phyloP scores from a whole-genome alignment of 2,888 invertebrate species.

The Cylloceria caligata region DNA sequence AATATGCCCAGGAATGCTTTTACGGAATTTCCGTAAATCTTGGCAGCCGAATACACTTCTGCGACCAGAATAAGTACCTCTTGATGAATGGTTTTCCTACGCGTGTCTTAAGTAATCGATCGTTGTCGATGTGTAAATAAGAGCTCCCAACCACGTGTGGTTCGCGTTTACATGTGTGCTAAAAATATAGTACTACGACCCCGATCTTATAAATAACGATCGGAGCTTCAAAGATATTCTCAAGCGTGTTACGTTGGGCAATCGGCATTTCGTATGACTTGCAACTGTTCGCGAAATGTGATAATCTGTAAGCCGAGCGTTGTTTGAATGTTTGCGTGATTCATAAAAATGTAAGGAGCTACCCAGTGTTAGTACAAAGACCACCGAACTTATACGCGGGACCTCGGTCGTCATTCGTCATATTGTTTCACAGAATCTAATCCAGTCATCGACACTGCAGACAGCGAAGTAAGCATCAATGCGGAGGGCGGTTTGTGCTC shows the following conservation, averaged over 20 bases:
- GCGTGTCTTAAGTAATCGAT: conserved; percentile 36
- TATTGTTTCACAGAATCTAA: conserved; percentile 67
- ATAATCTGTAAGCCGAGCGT: not conserved
- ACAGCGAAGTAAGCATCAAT: conserved; percentile 43
- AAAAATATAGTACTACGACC: conserved; percentile 74
- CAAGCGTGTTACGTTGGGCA: conserved; percentile 72
- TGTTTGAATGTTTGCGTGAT: conserved; percentile 27
- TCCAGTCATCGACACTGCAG: conserved; percentile 49
- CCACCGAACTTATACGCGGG: conserved; percentile 26
- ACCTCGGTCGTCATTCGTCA: conserved; percentile 23
- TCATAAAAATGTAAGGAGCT: not conserved
- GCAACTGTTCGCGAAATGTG: conserved; percentile 5
- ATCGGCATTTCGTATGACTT: conserved; percentile 66
- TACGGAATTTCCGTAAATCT: conserved; percentile 1
- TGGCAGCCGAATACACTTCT: conserved; percentile 20
- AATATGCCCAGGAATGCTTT: conserved; percentile 9
- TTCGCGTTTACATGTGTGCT: conserved; percentile 61
- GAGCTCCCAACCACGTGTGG: conserved; percentile 51
- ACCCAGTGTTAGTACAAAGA: not conserved
- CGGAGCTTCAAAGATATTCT: conserved; percentile 74
- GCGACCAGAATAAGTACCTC: not conserved
- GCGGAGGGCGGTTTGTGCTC: conserved; percentile 71
- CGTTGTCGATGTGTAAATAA: conserved; percentile 43
- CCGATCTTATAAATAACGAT: conserved; percentile 79
- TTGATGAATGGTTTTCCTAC: conserved; percentile 34